phyloP scores from a whole-genome alignment of 2,113 vertebrate species.

The Euleptes europaea region DNA sequence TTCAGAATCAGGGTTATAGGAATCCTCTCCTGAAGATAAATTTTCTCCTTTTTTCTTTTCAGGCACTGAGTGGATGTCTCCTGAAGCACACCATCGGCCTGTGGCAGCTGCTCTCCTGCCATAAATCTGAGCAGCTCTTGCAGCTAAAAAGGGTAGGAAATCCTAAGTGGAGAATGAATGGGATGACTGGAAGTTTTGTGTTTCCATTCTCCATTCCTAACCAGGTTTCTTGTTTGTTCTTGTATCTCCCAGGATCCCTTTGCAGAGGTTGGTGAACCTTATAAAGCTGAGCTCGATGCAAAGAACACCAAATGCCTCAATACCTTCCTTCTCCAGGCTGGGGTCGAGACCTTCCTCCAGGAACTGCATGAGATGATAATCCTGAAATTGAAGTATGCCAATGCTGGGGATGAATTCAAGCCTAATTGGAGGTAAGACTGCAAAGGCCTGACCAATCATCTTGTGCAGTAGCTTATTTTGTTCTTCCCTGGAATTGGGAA shows the following conservation, averaged over 20 bases:
- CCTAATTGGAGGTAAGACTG: slow-evolving; percentile 81
- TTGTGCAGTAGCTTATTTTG: neutral
- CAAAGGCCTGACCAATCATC: rapidly evolving
- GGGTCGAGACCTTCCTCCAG: slow-evolving; percentile 84
- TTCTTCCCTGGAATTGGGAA: rapidly evolving
- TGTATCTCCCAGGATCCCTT: slow-evolving; percentile 86
- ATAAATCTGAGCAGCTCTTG: slow-evolving; percentile 89
- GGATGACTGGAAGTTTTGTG: neutral
- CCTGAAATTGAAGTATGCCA: slow-evolving; percentile 76
- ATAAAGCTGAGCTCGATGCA: slow-evolving; percentile 73
- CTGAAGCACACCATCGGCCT: slow-evolving; percentile 84
- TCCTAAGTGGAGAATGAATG: neutral
- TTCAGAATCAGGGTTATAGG: neutral
- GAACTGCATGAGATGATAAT: slow-evolving; percentile 92
- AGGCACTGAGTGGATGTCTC: slow-evolving; percentile 83
- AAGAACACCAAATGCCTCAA: slow-evolving; percentile 72
- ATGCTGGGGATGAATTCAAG: slow-evolving; percentile 68
- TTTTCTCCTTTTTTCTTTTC: slow-evolving; percentile 9
- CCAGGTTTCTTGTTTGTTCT: neutral
- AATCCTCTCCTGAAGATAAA: neutral
- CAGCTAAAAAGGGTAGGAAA: slow-evolving; percentile 81
- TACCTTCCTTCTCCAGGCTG: slow-evolving; percentile 78
- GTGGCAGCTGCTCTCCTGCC: slow-evolving; percentile 88
- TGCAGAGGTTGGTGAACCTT: slow-evolving; percentile 70
- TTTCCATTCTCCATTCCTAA: rapidly evolving